A percentile compares a stretch with the other conserved stretches of the same genome.
Conservation (phyloP, 2,888 invertebrate genomes). For the Gastracanthus pulcherrimus region DNA sequence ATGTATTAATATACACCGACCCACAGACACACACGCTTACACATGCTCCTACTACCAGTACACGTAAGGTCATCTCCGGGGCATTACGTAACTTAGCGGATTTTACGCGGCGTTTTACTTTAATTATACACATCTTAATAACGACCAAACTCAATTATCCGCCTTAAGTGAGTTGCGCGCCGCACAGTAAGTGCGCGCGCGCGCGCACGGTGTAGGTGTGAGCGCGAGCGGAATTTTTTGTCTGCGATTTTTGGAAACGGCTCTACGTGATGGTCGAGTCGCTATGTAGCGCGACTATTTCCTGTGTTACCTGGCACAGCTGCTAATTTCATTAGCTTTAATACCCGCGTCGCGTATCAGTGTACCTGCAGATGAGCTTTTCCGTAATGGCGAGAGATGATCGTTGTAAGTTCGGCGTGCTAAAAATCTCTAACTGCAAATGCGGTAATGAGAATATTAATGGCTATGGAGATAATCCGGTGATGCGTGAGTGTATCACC, state of each 20-base stretch:
- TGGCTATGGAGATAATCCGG: too few relatives aligned
- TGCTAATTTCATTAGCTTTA: conserved; percentile 5
- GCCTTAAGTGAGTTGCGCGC: not conserved
- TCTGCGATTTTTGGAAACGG: not conserved
- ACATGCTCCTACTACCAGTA: too few relatives aligned
- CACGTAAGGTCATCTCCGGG: not conserved
- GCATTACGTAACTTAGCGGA: not conserved
- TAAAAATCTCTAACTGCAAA: too few relatives aligned
- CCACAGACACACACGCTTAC: too few relatives aligned
- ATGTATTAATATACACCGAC: not conserved
- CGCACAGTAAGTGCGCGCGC: not conserved
- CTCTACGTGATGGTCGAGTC: not conserved
- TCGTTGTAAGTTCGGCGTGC: not conserved
- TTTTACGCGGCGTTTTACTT: conserved; percentile 23
- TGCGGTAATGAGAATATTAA: too few relatives aligned
- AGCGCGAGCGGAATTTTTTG: not conserved
- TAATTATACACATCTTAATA: conserved; percentile 40
- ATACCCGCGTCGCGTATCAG: conserved; percentile 2
- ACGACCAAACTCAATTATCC: conserved; percentile 34
- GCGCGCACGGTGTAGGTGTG: not conserved
- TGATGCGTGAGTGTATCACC: too few relatives aligned
- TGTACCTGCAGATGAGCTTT: not conserved
- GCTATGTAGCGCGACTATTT: not conserved
- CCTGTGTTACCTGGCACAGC: not conserved
- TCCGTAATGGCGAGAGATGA: not conserved